Base-by-base conservation (phyloP, 2,113 vertebrate species). In the Bostrychus sinensis region DNA sequence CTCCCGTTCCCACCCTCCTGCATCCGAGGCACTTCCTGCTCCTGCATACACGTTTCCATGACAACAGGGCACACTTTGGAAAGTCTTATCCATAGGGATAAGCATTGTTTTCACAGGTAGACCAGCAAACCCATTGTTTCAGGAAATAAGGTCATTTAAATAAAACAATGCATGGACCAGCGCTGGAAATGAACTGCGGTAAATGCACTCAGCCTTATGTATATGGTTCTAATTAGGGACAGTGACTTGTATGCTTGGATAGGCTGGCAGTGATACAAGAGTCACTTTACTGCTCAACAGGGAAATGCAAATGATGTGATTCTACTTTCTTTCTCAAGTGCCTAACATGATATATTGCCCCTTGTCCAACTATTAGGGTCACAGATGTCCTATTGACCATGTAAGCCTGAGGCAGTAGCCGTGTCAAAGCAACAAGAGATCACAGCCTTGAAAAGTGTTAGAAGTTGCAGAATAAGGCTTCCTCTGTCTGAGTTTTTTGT, bases 21-120 rank as follows among this genome's bases (percentile, higher is more conserved):
- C 12, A 41, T 55, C 42, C 64, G 42, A n/a, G 42, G 39, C 16
- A 32, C 25, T 55, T 39, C 38, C 25, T 69, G 50, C 46, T 30
- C 56, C 53, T 46, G 53, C 58, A 62, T 34, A 71, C 46, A 46
- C 55, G 69, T 88, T 88, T 87, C 83, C 76, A 80, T 62, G 66
- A 75, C 68, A 78, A 59, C 42, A 17, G 22, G 20, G 8, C 41
- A 17, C n/a, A 51, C 25, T 45, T 30, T 75, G 85, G 85, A 87
- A 90, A 88, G 59, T 82, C 30, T 74, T 58, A 74, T 37, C 62
- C 64, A 16, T 48, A 28, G 23, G 39, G 54, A 53, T 53, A 32
- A 20, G 46, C 60, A 60, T 39, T 88, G 84, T 90, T 91, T 85
- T 84, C 22, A 83, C 87, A 86, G 86, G 81, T 88, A 82, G 38